Conservation (phyloP, 2,888 invertebrate species). For the Ennomos fuscantarius region DNA sequence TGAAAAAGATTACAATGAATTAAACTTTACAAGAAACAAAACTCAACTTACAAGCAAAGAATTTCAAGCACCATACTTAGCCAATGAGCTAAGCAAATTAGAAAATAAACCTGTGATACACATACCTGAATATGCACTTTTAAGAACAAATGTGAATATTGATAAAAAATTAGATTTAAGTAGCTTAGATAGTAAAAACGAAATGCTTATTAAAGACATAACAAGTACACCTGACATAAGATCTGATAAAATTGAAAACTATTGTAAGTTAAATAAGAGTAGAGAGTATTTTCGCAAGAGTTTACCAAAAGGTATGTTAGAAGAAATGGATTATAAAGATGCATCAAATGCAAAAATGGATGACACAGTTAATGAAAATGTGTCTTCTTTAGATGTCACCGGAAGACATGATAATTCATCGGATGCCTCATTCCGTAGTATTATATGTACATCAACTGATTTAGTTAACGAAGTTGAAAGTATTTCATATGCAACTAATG, state of each 20-base stretch:
- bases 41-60: constrained; percentile 62
- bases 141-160: constrained; percentile 75
- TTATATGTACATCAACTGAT: constrained; percentile 56
- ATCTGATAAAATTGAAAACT: constrained; percentile 82
- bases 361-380: constrained; percentile 47
- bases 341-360: constrained; percentile 39
- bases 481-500: constrained; percentile 46
- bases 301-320: constrained; percentile 41
- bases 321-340: constrained; percentile 38
- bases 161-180: constrained; percentile 70
- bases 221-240: constrained; percentile 65
- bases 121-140: constrained; percentile 70
- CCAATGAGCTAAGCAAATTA: constrained; percentile 60
- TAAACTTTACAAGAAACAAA: constrained; percentile 54
- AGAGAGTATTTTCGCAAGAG: constrained; percentile 67
- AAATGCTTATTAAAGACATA: constrained; percentile 56
- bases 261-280: constrained; percentile 83
- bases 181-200: constrained; percentile 64
- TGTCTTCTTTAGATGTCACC: constrained; percentile 21
- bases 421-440: constrained; percentile 69
- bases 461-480: constrained; percentile 51
- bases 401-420: constrained; percentile 61
- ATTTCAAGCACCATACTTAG: constrained; percentile 60
- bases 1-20: constrained; percentile 58
- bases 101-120: constrained; percentile 75